Conservation (phyloP, 2,797 vertebrate species). For the Ptychobarbus kaznakovi region DNA sequence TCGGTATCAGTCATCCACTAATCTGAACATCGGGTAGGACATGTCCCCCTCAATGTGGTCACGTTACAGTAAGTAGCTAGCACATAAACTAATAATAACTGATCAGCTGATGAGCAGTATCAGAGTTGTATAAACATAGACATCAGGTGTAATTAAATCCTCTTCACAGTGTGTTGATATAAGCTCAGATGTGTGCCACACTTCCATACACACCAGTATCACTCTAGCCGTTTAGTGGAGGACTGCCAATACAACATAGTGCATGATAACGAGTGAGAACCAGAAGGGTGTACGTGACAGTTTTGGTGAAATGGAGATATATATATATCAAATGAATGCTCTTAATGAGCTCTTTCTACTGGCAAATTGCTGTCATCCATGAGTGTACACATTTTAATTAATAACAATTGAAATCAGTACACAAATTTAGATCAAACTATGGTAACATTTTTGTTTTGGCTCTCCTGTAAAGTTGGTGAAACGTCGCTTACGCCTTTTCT, state of each 20-base stretch:
- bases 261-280: not conserved
- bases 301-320: too few species aligned
- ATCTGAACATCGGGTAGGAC: not conserved
- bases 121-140: constrained; percentile 1
- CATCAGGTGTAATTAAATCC: not conserved
- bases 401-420: too few species aligned
- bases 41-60: not conserved
- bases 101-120: constrained; percentile 30
- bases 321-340: too few species aligned
- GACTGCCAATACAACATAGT: not conserved
- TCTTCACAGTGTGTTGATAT: not conserved
- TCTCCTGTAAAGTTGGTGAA: too few species aligned
- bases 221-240: not conserved
- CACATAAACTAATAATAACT: constrained; percentile 23
- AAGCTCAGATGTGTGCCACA: not conserved
- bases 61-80: not conserved
- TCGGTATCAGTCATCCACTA: not conserved
- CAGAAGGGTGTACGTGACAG: too few species aligned
- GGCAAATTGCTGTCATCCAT: too few species aligned
- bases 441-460: too few species aligned
- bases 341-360: too few species aligned
- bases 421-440: too few species aligned
- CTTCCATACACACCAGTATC: not conserved
- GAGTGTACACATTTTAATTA: too few species aligned
- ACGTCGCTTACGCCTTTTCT: too few species aligned